A percentile compares a stretch with the other conserved stretches of the same genome.
Conservation (phyloP, 1,140 invertebrate species). For the Dinothrombium tinctorium region DNA sequence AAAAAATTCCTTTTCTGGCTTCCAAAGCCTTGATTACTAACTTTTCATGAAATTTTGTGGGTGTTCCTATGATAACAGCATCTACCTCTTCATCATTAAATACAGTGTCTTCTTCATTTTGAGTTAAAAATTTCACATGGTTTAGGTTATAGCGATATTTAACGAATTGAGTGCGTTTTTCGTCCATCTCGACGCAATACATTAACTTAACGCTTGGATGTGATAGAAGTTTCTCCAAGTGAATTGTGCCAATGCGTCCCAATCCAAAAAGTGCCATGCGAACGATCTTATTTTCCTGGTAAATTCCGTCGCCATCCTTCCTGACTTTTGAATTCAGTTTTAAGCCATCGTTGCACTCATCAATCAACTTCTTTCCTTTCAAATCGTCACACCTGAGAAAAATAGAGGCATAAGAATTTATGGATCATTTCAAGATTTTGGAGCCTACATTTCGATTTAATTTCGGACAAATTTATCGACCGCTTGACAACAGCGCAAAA, state of each 20-base stretch:
- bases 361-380: no score
- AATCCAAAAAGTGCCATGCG: slow-evolving; percentile 31
- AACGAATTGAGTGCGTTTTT: slow-evolving; percentile 24
- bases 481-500: no score
- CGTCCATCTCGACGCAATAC: slow-evolving; percentile 33
- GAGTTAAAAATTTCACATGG: slow-evolving; percentile 23
- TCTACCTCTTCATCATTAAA: slow-evolving; percentile 32
- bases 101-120: slow-evolving; percentile 26
- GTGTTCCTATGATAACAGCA: slow-evolving; percentile 32
- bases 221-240: slow-evolving; percentile 28
- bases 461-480: no score
- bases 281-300: no score
- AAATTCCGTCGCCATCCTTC: no score
- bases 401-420: no score
- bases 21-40: slow-evolving; percentile 32
- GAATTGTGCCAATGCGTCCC: slow-evolving; percentile 35
- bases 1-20: slow-evolving; percentile 34
- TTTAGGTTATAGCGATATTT: slow-evolving; percentile 28
- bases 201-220: slow-evolving; percentile 29
- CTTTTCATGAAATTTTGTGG: slow-evolving; percentile 33
- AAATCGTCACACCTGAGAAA: no score
- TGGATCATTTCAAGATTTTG: no score
- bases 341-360: no score
- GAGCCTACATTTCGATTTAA: no score
- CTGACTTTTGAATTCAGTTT: no score